A percentile compares a stretch with the other conserved stretches of the same genome.
Evolutionary conservation across 2,797 vertebrate genomes (phyloP).

Genomic region (Diplodus sargus): DNA sequence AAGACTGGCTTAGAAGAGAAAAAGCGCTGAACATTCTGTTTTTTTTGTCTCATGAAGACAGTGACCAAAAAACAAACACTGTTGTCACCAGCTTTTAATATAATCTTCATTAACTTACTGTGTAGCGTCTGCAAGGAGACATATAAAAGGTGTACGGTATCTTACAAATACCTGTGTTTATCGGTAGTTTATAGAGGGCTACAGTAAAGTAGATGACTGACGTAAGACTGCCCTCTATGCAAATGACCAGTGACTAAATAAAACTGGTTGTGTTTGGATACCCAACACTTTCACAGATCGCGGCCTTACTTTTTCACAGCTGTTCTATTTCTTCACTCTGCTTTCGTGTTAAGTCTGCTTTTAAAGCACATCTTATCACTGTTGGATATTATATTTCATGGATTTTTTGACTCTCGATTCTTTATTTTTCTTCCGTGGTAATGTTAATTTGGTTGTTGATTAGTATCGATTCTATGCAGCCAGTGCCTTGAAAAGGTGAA

Average conservation of each 20-base stretch:
- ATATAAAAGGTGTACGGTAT: not conserved
- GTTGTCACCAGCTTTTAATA: not conserved
- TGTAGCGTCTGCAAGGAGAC: not conserved
- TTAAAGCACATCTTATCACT: conserved; percentile 33
- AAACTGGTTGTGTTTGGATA: conserved; percentile 67
- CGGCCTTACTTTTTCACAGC: conserved; percentile 57
- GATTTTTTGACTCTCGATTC: conserved; percentile 5
- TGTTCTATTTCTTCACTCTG: conserved; percentile 42
- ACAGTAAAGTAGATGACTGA: conserved; percentile 46
- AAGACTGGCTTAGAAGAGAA: not conserved
- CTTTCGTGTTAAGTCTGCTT: conserved; percentile 17
- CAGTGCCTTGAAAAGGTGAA: conserved; percentile 24
- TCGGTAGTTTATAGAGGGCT: not conserved
- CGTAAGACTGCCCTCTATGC: conserved; percentile 71
- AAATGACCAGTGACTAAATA: conserved; percentile 74
- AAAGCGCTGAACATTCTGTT: not conserved
- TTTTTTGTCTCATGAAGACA: not conserved
- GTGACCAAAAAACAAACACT: not conserved
- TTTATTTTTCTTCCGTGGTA: not conserved
- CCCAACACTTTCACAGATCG: conserved; percentile 39
- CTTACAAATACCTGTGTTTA: not conserved
- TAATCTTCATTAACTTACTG: not conserved
- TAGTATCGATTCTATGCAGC: not conserved
- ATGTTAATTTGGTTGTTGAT: not conserved
- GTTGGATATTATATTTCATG: conserved; percentile 41